Base-by-base conservation (phyloP, 2,888 invertebrate genomes). In the Ornithoptera alexandrae region DNA sequence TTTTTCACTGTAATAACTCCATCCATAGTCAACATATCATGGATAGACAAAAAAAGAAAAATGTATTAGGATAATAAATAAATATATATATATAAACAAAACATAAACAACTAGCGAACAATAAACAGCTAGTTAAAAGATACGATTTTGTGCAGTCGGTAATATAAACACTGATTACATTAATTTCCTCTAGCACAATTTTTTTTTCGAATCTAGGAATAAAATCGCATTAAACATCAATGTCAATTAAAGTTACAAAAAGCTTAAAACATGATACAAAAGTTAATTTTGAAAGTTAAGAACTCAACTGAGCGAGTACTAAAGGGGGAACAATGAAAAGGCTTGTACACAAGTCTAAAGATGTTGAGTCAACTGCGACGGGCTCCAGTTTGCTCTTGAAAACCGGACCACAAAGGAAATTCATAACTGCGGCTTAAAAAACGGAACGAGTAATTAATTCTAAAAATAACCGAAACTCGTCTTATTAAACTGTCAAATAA, bases 321-420 rank as follows among this genome's bases (percentile, higher is more conserved):
- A 68, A 30, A 68, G 42, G 17, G 68, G 39, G 18, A 58, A 68
- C 58, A 68, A 62, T 63, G 42, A 67, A 67, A 62, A 62, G 39
- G 67, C 57, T 30, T 30, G 62, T 62, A 62, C 56, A 67, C 56
- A 67, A 56, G 39, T 56, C 39, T 39, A 68, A 62, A 68, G 62
- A 62, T 63, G 62, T 57, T 24, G 67, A 67, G 62, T 62, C 62
- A 63, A 68, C 68, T 62, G 30, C 30, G 58, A 42, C 42, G 58
- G 62, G 68, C 62, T 68, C 18, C 58, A 68, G 68, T 68, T 58
- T 62, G 68, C 62, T 62, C 62, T 63, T 68, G 58, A 68, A 68
- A 58, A 62, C 62, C 64, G 68, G 60, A 64, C 63, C 68, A 68
- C 68, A 68, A 68, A 68, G 68, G 64, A 68, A 68, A 64, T 68